Base-by-base conservation (phyloP, 2,797 vertebrate genomes). In the Catamblyrhynchus diadema region DNA sequence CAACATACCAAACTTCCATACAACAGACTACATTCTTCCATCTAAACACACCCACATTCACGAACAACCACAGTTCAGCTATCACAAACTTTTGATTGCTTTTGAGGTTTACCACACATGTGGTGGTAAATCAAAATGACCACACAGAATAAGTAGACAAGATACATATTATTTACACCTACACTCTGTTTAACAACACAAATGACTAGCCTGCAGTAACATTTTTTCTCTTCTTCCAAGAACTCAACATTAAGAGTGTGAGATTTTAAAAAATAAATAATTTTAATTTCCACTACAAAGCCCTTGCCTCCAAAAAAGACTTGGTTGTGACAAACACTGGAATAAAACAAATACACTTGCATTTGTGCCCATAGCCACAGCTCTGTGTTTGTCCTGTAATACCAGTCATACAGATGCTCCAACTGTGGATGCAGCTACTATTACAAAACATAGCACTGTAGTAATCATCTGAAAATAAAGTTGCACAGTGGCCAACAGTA, bases 1-100 rank as follows among this genome's bases (percentile, higher is more conserved):
- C 78, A 93, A 39, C 66, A 74, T 8, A 86, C 15, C 78, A 77
- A 72, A 39, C n/a, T 73, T 74, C 1, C 4, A 64, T 7, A 59
- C 28, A 89, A 65, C 30, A 77, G 25, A 53, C 86, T 95, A 72
- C 81, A 88, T 89, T 96, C 81, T 78, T 94, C 35, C 48, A 60
- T 8, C 39, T 50, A 28, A 88, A 90, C 80, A 92, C 66, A 84
- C 50, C 72, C 91, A 90, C 44, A 18, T 66, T 25, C 19, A 60
- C 59, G 18, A 90, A 66, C 35, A 85, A 57, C 10, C n/a, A 35
- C 65, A 47, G 33, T 11, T 66, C 73, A 84, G 81, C 67, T 56
- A 44, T 60, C 57, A 75, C 45, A 73, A 72, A 35, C 72, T 50
- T 70, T 4, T 2, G 1, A 50, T 83, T 41, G 65, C 59, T 14